Evolutionary conservation across 2,113 vertebrate genomes (phyloP), one percentile per base, ranked within the genome.

Genomic region (Larimichthys crocea): DNA sequence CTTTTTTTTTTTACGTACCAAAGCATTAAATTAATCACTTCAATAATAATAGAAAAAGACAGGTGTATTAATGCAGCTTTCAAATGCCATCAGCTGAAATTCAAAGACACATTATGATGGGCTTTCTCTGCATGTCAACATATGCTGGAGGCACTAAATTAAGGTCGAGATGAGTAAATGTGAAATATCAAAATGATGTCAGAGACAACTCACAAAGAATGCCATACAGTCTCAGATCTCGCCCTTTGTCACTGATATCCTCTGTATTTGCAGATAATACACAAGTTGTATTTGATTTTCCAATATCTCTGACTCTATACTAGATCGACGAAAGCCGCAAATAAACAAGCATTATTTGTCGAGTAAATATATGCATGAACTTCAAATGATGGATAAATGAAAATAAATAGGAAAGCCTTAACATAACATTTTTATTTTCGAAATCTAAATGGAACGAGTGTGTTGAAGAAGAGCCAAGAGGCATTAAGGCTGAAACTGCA

Each of bases 331-430:
- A 67, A 40, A 55, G 76, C 86, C 56, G 89, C 89, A 86, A 93
- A 94, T 94, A 94, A 94, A 94, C 93, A 94, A 90, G 89, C 92
- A 91, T 93, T 94, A 90, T 94, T 87, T 88, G 88, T 17, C 3
- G 65, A 44, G 85, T 74, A 88, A 93, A 94, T 94, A 91, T 92
- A 94, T 92, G 90, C 93, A 92, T 86, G 85, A 93, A 92, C 93
- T 91, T 92, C 84, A 93, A 93, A 93, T 93, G 91, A 87, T 92
- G 91, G 91, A 92, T 88, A 90, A 92, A 93, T 92, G 81, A 85
- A 92, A 93, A 94, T 91, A 88, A 92, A 91, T 85, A 79, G 86
- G 82, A 80, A 74, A 80, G 90, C 91, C 76, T 88, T 88, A 91
- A 91, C 87, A 85, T 82, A 93, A 92, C 92, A 91, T 86, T 93